Percentiles rank a stretch among this genome's conserved stretches.
These are phyloP conservation scores for Gryllus bimaculatus DNA, from an alignment of 1,140 invertebrate species.

Conservation along the genomic window DNA sequence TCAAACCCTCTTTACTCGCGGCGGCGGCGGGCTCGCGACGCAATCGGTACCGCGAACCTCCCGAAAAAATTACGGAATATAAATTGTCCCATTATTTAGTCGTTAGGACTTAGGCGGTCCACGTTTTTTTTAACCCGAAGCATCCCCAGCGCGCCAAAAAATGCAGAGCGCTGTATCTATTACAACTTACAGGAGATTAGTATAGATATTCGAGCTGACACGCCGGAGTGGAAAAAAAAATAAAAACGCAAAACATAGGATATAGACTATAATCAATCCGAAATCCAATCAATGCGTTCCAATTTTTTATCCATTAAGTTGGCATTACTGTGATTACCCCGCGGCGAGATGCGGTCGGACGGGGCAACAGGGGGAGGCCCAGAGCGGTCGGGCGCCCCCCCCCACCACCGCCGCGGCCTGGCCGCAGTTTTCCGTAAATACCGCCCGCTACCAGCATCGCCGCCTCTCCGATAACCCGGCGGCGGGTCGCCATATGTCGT, in stretches of 20 bases:
- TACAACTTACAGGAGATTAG: constrained; percentile 4
- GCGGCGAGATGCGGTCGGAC: neutral
- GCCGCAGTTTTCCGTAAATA: neutral
- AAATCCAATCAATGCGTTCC: constrained; percentile 4
- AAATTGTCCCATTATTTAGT: constrained; percentile 5
- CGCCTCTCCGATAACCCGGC: neutral
- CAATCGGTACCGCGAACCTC: neutral
- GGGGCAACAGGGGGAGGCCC: neutral
- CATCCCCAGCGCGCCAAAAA: neutral
- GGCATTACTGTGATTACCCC: constrained; percentile 3
- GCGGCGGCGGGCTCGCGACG: neutral
- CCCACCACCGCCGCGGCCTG: neutral
- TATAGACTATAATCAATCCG: constrained; percentile 5
- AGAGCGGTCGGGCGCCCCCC: neutral
- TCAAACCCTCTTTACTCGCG: neutral
- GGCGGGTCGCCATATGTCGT: neutral
- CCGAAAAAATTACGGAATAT: constrained; percentile 1
- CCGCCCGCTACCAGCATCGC: neutral
- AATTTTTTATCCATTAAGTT: constrained; percentile 6
- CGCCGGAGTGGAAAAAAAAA: neutral
- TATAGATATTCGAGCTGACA: constrained; percentile 4
- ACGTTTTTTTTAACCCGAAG: neutral
- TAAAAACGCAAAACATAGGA: constrained; percentile 1
- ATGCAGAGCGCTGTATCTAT: neutral
- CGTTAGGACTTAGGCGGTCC: neutral